Evolutionary conservation across 2,888 invertebrate genomes (phyloP).

Genomic region (Dexiosoma caninum): DNA sequence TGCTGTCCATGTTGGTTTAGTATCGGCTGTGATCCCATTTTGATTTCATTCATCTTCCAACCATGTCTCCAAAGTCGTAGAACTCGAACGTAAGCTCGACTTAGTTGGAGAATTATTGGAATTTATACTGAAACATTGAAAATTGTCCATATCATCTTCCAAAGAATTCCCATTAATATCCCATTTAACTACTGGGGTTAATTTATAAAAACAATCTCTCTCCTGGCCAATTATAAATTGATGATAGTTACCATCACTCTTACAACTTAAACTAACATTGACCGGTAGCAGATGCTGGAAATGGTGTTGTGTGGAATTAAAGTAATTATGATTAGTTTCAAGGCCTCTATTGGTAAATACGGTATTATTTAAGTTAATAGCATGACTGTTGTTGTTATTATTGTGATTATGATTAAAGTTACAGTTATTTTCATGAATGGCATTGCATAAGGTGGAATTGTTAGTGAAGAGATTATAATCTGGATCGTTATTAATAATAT

Average conservation of each 20-base stretch:
- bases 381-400: conserved; percentile 51
- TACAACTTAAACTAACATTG: conserved; percentile 73
- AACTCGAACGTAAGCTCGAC: conserved; percentile 75
- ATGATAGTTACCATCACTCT: conserved; percentile 71
- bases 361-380: conserved; percentile 39
- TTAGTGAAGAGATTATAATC: conserved; percentile 53
- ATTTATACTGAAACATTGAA: conserved; percentile 66
- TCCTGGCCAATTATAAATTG: conserved; percentile 73
- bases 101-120: conserved; percentile 69
- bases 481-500: conserved; percentile 61
- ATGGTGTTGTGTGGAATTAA: conserved; percentile 49
- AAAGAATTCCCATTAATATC: conserved; percentile 75
- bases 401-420: conserved; percentile 22
- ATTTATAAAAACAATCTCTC: conserved; percentile 65
- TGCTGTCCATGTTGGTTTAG: background rate
- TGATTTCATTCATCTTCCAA: conserved; percentile 72
- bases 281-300: conserved; percentile 66
- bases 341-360: conserved; percentile 55
- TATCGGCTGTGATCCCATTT: too few relatives aligned
- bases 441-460: conserved; percentile 11
- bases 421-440: conserved; percentile 10
- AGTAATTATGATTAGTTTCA: conserved; percentile 47
- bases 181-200: conserved; percentile 73
- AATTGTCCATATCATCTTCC: conserved; percentile 69
- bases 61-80: conserved; percentile 77